These are phyloP conservation scores for Crocuta crocuta DNA, from an alignment of 2,113 vertebrate genomes.

Conservation along the genomic window DNA sequence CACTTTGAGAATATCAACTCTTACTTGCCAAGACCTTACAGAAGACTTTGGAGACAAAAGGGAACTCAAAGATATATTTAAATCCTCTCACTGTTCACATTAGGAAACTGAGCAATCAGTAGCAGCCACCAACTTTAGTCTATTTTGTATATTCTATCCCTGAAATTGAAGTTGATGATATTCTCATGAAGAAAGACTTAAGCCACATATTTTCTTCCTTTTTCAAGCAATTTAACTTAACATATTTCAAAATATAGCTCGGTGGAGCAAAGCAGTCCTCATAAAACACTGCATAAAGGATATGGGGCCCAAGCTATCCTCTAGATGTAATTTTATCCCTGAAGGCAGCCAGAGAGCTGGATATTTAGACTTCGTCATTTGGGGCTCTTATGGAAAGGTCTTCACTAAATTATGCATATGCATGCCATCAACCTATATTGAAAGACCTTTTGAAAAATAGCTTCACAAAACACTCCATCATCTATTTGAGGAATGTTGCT, in stretches of 20 bases:
- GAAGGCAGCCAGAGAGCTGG: neutral
- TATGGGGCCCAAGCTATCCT: neutral
- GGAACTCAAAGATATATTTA: neutral
- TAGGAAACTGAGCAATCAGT: neutral
- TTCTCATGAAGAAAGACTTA: neutral
- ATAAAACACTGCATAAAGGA: neutral
- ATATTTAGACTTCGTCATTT: constrained; percentile 14
- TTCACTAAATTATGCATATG: constrained; percentile 58
- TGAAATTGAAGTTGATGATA: constrained; percentile 26
- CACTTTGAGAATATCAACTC: neutral
- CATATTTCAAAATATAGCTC: constrained; percentile 29
- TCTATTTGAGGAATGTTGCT: neutral
- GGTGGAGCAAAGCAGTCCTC: neutral
- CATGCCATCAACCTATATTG: neutral
- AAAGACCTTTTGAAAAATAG: constrained; percentile 5
- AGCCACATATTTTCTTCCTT: neutral
- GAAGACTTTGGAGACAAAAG: neutral
- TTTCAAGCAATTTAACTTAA: constrained; percentile 14
- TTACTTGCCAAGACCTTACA: neutral
- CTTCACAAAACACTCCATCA: neutral
- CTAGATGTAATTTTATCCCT: neutral
- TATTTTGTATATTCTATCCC: neutral
- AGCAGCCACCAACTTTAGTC: neutral
- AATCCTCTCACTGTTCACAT: neutral
- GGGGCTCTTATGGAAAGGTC: constrained; percentile 13